Evolutionary conservation across 2,113 vertebrate genomes (phyloP).

Genomic region (Oceanites oceanicus): DNA sequence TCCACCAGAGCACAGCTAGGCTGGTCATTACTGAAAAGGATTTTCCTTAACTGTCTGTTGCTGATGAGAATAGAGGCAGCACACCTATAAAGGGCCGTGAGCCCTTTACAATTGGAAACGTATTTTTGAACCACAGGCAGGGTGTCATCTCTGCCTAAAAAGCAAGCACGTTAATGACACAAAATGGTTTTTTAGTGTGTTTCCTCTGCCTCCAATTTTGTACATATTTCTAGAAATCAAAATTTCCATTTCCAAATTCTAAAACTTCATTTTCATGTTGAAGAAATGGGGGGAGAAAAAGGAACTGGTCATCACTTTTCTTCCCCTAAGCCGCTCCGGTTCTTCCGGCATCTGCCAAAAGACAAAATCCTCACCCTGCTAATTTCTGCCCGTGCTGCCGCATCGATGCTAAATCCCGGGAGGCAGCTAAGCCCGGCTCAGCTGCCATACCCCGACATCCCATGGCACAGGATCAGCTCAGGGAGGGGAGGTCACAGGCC

Average conservation of each 20-base stretch:
- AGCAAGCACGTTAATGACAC: background rate
- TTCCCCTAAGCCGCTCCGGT: background rate
- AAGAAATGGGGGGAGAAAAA: accelerated
- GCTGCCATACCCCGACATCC: background rate
- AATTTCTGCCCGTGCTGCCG: background rate
- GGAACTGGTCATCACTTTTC: background rate
- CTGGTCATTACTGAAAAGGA: background rate
- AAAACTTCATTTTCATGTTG: background rate
- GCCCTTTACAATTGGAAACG: background rate
- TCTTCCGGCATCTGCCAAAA: background rate
- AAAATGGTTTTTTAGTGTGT: background rate
- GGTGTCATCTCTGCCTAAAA: background rate
- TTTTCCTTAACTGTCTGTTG: background rate
- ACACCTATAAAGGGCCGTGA: background rate
- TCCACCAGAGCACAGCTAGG: background rate
- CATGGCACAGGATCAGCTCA: background rate
- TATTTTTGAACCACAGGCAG: accelerated
- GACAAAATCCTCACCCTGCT: background rate
- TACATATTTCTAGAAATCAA: background rate
- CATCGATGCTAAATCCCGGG: background rate
- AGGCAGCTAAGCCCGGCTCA: background rate
- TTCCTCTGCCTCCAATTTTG: background rate
- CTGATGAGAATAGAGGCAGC: background rate
- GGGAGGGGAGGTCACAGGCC: accelerated
- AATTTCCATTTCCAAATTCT: background rate